Base-by-base conservation (phyloP, 2,797 vertebrate species). In the Leptatherina wallacei region DNA sequence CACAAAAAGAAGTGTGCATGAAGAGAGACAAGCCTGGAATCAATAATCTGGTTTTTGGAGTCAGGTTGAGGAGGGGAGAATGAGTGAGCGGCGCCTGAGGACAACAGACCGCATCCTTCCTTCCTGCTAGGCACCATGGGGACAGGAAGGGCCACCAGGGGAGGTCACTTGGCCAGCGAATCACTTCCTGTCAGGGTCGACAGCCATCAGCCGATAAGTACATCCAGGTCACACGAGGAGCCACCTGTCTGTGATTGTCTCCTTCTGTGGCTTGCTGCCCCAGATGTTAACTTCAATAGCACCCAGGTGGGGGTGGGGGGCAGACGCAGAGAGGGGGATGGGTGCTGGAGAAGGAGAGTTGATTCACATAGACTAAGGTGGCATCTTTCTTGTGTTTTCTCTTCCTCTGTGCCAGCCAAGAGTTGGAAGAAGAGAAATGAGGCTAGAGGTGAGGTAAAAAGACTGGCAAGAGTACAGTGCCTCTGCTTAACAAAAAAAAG, bases 81-180 rank as follows among this genome's bases (percentile, higher is more conserved):
- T 18, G 81, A 88, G 76, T 51, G 77, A 88, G 85, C 54, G 84
- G 85, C 81, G 95, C 95, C 94, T 85, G 61, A 93, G 95, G 95
- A 96, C 91, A 92, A 75, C 87, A 94, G 87, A 94, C 95, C 92
- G 91, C 95, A 96, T 96, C 95, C 95, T 96, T 96, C 95, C 96
- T 97, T 90, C 93, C 95, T 94, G 81, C 69, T 27, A 89, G 84
- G 94, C 90, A 92, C 91, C 92, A 75, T 68, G 61, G 83, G 91
- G 78, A 92, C 93, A 94, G 94, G 95, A 92, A 94, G 92, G 86
- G 91, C 88, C 88, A 64, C 80, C 87, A 80, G 82, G 72, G 40
- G 86, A 90, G 96, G 95, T 95, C 94, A 94, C 49, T 82, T 85
- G 89, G 93, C 91, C 83, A 68, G 66, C 29, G 69, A 85, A 78